Conservation (phyloP, 1,140 invertebrate species). For the Lordiphosa clarofinis region DNA sequence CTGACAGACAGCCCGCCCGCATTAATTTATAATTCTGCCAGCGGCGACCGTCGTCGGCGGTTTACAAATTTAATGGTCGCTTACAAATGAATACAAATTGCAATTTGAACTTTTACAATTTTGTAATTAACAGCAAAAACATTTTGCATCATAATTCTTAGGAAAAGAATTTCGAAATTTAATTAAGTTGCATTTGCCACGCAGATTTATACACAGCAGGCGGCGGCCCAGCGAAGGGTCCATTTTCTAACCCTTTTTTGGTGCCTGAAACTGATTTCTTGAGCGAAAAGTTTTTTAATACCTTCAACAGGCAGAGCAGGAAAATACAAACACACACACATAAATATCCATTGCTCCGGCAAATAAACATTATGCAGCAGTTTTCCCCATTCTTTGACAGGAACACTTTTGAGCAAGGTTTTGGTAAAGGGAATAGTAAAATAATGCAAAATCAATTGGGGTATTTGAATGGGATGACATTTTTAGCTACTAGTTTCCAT, state of each 20-base stretch:
- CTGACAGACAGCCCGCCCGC: conserved; percentile 54
- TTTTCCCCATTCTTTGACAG: conserved; percentile 31
- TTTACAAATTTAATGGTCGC: conserved; percentile 56
- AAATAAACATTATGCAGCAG: conserved; percentile 75
- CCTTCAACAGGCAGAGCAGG: conserved; percentile 37
- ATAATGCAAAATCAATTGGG: conserved; percentile 7
- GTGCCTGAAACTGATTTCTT: conserved; percentile 39
- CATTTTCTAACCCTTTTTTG: conserved; percentile 44
- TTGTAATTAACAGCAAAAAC: conserved; percentile 66
- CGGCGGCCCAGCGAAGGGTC: background rate
- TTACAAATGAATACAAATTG: conserved; percentile 75
- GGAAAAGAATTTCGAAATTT: conserved; percentile 66
- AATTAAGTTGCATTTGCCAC: conserved; percentile 75
- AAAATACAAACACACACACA: too few relatives aligned
- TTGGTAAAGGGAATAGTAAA: conserved; percentile 9
- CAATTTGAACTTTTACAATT: conserved; percentile 74
- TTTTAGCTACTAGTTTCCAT: too few relatives aligned
- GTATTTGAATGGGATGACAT: background rate
- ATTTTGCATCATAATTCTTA: conserved; percentile 69
- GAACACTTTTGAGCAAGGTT: conserved; percentile 22
- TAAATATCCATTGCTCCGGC: conserved; percentile 56
- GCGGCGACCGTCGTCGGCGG: conserved; percentile 20
- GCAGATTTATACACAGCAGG: conserved; percentile 61
- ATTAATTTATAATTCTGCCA: conserved; percentile 72
- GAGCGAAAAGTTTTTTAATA: conserved; percentile 71